Percentiles rank a stretch among this genome's conserved stretches.
Evolutionary conservation across 2,797 vertebrate species (phyloP).

Genomic region (Bradypus variegatus): DNA sequence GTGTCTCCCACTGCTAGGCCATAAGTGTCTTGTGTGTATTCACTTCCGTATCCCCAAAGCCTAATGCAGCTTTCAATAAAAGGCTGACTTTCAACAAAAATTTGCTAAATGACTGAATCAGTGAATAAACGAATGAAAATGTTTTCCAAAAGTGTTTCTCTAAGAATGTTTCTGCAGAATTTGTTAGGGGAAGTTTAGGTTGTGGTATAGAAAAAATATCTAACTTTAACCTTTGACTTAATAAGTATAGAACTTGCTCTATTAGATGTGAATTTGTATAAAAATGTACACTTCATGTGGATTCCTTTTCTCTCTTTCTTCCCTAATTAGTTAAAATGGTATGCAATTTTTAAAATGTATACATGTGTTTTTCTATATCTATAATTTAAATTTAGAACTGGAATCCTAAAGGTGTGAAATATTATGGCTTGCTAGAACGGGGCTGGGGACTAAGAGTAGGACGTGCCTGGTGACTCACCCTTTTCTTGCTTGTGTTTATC

Average conservation of each 20-base stretch:
- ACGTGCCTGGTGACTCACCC: background rate
- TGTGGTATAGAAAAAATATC: background rate
- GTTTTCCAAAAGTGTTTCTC: background rate
- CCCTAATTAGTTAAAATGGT: slow-evolving; percentile 17
- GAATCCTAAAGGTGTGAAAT: background rate
- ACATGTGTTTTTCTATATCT: background rate
- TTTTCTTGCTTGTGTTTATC: background rate
- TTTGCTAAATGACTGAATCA: background rate
- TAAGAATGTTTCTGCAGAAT: background rate
- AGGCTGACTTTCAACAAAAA: background rate
- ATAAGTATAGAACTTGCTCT: background rate
- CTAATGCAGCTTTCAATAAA: too few species aligned
- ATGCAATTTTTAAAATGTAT: background rate
- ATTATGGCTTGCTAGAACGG: background rate
- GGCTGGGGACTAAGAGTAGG: background rate
- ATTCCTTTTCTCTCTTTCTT: background rate
- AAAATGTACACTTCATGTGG: background rate
- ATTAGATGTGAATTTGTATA: background rate
- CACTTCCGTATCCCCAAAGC: background rate
- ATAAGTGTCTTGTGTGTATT: background rate
- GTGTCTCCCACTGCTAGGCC: background rate
- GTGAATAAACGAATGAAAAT: background rate
- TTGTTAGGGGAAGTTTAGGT: background rate
- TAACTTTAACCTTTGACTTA: background rate
- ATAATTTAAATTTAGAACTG: background rate